Conservation (phyloP, 1,140 invertebrate genomes). For the Leguminivora glycinivorella region DNA sequence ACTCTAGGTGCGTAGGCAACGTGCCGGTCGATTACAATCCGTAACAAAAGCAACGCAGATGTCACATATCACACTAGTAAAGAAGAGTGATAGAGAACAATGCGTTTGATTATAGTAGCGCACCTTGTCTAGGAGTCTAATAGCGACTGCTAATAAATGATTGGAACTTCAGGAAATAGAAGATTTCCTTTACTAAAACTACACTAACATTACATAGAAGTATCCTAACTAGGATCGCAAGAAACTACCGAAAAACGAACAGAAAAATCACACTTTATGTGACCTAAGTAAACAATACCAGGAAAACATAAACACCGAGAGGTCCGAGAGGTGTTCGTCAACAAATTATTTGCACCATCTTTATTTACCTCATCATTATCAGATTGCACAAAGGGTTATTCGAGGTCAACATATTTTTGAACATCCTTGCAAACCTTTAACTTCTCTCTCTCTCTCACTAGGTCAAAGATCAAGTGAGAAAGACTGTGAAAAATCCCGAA, state of each 20-base stretch:
- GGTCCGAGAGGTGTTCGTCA: neutral
- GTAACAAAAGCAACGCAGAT: too few relatives aligned
- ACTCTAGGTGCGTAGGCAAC: too few relatives aligned
- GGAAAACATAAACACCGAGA: neutral
- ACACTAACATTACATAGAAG: too few relatives aligned
- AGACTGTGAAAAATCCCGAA: neutral
- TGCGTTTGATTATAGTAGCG: too few relatives aligned
- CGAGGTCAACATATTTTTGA: neutral
- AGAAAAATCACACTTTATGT: neutral
- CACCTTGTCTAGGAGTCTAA: too few relatives aligned
- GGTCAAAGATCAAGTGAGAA: constrained; percentile 10
- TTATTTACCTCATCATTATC: neutral
- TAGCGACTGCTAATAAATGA: too few relatives aligned
- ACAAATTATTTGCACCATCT: neutral
- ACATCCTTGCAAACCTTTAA: neutral
- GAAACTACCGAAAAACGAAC: neutral
- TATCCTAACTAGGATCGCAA: too few relatives aligned
- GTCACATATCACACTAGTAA: too few relatives aligned
- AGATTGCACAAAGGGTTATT: neutral
- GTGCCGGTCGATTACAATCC: too few relatives aligned
- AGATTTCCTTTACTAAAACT: too few relatives aligned
- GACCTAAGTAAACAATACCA: neutral
- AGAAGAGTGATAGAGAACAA: too few relatives aligned
- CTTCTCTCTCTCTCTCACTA: neutral
- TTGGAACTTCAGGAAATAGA: too few relatives aligned